These are phyloP conservation scores for Steinernema feltiae DNA, from an alignment of 1,140 invertebrate genomes.

Conservation along the genomic window DNA sequence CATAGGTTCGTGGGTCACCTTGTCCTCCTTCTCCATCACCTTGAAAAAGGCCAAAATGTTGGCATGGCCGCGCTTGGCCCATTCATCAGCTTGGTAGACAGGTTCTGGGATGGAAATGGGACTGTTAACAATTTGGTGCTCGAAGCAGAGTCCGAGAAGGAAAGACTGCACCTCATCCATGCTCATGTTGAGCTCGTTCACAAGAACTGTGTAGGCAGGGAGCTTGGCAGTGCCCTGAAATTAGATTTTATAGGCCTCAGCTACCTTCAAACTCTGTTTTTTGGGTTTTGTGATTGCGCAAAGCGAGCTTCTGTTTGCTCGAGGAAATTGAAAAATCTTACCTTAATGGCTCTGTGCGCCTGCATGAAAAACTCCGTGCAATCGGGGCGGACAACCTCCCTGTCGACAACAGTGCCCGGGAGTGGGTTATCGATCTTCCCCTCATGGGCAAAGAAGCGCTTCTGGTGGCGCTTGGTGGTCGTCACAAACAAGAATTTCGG, in stretches of 20 bases:
- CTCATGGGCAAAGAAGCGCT: constrained; percentile 26
- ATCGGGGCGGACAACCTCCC: constrained; percentile 25
- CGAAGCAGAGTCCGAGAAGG: constrained; percentile 26
- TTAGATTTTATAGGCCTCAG: constrained; percentile 2
- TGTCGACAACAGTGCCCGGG: constrained; percentile 32
- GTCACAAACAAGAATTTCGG: constrained; percentile 30
- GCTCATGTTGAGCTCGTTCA: constrained; percentile 33
- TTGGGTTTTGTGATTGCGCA: too few relatives aligned
- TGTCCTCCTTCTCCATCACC: not conserved
- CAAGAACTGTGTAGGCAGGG: constrained; percentile 28
- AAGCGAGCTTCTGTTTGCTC: too few relatives aligned
- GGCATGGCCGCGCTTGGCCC: constrained; percentile 34
- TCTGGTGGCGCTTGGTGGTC: constrained; percentile 33
- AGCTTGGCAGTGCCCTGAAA: constrained; percentile 34
- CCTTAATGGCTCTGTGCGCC: constrained; percentile 29
- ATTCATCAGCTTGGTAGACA: constrained; percentile 41
- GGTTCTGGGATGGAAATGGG: constrained; percentile 32
- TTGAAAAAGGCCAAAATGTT: not conserved
- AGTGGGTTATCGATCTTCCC: constrained; percentile 26
- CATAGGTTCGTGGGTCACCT: not conserved
- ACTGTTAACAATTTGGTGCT: constrained; percentile 26
- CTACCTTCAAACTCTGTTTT: not conserved
- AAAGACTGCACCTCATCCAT: constrained; percentile 32
- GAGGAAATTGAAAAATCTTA: too few relatives aligned
- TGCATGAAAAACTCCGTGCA: constrained; percentile 38